These are phyloP conservation scores for Anarrhichthys ocellatus DNA, from an alignment of 2,113 vertebrate genomes.

Conservation along the genomic window DNA sequence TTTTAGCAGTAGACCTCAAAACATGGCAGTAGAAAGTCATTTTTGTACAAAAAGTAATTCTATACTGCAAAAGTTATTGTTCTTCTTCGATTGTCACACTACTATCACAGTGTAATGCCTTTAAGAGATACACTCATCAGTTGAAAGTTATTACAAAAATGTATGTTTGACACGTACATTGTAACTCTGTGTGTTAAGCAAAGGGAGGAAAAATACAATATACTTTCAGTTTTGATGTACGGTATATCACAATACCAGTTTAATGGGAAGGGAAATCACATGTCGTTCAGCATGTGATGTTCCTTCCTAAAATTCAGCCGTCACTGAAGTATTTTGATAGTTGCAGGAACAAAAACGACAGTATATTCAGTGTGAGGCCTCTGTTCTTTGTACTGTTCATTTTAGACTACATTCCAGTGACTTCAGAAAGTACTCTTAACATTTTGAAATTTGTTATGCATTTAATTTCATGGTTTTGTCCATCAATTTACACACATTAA, in stretches of 20 bases:
- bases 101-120: constrained; percentile 19
- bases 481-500: background rate
- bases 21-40: constrained; percentile 12
- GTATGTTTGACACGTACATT: background rate
- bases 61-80: background rate
- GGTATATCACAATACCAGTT: background rate
- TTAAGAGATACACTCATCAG: background rate
- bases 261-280: background rate
- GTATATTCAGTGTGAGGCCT: background rate
- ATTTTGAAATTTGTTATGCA: background rate
- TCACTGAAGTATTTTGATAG: background rate
- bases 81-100: background rate
- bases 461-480: background rate
- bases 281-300: background rate
- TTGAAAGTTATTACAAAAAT: background rate
- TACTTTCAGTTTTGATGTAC: background rate
- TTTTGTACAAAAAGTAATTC: constrained; percentile 31
- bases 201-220: background rate
- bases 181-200: background rate
- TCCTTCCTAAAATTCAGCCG: background rate
- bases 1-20: background rate
- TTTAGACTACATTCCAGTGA: background rate
- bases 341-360: background rate
- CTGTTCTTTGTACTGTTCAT: background rate
- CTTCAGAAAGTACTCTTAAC: background rate